phyloP scores from a whole-genome alignment of 2,797 vertebrate species.

The Pipistrellus nathusii region DNA sequence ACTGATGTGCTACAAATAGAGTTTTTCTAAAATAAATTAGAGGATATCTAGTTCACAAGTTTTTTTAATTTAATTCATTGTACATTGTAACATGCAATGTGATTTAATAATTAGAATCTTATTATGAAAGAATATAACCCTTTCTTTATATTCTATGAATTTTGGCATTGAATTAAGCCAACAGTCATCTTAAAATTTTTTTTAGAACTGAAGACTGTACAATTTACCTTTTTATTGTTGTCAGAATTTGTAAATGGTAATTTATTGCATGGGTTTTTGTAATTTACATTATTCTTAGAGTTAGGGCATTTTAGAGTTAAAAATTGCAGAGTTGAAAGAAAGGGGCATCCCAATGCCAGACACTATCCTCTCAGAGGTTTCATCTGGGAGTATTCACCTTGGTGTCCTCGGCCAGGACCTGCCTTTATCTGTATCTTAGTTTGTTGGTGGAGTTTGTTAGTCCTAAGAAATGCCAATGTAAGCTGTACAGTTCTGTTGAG shows the following conservation, averaged over 20 bases:
- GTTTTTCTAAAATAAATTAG: conserved; percentile 49
- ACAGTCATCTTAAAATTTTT: background rate
- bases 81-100: background rate
- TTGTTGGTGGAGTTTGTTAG: background rate
- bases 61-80: conserved; percentile 47
- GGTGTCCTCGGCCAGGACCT: background rate
- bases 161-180: conserved; percentile 29
- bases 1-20: conserved; percentile 63
- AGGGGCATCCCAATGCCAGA: background rate
- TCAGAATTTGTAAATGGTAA: background rate
- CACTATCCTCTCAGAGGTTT: background rate
- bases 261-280: background rate
- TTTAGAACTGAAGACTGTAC: background rate
- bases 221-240: background rate
- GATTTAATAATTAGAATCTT: background rate
- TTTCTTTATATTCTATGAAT: background rate
- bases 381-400: background rate
- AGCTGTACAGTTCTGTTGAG: background rate
- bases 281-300: background rate
- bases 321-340: background rate
- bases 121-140: background rate
- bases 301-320: background rate
- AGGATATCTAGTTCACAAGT: background rate
- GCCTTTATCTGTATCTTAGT: background rate
- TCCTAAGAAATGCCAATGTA: background rate